These are phyloP conservation scores for Phodopus roborovskii DNA, from an alignment of 2,113 vertebrate genomes.

Conservation along the genomic window DNA sequence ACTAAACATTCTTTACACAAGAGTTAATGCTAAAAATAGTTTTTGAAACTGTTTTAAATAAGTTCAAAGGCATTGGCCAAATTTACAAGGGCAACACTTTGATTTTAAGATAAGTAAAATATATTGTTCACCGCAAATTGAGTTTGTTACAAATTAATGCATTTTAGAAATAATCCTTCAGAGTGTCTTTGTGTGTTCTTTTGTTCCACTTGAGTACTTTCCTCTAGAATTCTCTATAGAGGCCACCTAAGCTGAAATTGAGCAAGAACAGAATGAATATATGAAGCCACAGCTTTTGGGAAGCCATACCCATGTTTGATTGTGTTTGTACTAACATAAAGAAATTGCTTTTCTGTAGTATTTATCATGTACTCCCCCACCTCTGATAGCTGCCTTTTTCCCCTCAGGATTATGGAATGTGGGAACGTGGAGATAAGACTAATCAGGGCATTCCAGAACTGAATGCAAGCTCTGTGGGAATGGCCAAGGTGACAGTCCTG, in stretches of 20 bases:
- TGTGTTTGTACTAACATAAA: not conserved
- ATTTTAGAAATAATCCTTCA: constrained; percentile 46
- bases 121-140: constrained; percentile 49
- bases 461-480: constrained; percentile 98
- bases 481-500: constrained; percentile 93
- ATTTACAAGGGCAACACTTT: constrained; percentile 34
- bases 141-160: constrained; percentile 47
- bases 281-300: not conserved
- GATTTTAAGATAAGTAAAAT: constrained; percentile 57
- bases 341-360: constrained; percentile 39
- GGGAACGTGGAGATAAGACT: constrained; percentile 99
- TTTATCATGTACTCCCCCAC: not conserved
- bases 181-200: constrained; percentile 50
- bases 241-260: constrained; percentile 8
- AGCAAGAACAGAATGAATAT: constrained; percentile 1
- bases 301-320: constrained; percentile 8
- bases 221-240: constrained; percentile 42
- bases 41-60: constrained; percentile 52
- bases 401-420: constrained; percentile 98
- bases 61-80: constrained; percentile 58
- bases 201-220: constrained; percentile 58
- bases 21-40: constrained; percentile 45
- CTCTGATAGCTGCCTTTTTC: constrained; percentile 48
- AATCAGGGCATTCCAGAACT: constrained; percentile 98
- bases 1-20: constrained; percentile 16